Evolutionary conservation across 2,797 vertebrate genomes (phyloP).

Genomic region (Pygocentrus nattereri): DNA sequence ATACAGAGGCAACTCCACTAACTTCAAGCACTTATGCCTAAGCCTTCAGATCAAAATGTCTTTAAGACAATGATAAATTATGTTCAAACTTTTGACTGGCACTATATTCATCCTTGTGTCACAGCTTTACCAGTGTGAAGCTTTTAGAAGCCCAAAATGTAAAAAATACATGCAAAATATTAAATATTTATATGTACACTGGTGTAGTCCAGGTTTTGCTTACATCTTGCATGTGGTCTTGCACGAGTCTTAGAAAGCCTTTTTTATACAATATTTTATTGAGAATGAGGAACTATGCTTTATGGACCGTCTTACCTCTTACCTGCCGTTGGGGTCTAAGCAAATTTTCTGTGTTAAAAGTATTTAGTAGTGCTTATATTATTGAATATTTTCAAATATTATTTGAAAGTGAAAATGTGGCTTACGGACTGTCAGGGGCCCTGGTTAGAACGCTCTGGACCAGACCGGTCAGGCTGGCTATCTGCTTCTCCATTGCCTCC

Average conservation of each 20-base stretch:
- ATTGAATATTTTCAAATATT: neutral
- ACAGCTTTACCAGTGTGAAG: neutral
- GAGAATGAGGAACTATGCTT: too few species aligned
- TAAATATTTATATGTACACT: neutral
- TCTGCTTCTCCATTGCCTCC: conserved; percentile 99
- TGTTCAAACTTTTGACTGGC: neutral
- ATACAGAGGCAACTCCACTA: too few species aligned
- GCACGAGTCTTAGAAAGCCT: too few species aligned
- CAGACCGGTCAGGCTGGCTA: conserved; percentile 94
- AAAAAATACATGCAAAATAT: neutral
- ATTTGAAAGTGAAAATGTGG: neutral
- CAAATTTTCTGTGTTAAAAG: neutral
- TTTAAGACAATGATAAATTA: too few species aligned
- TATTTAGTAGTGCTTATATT: neutral
- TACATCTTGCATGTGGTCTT: neutral
- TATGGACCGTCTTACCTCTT: neutral
- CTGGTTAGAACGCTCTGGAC: conserved; percentile 94
- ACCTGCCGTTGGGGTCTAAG: neutral
- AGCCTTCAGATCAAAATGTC: too few species aligned
- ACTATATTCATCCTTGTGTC: neutral
- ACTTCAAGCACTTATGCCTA: too few species aligned
- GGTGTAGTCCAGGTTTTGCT: neutral
- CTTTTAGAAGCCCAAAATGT: neutral
- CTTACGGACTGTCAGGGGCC: conserved; percentile 88
- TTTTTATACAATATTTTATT: too few species aligned